phyloP scores from a whole-genome alignment of 2,113 vertebrate genomes.

The Xyliphius kryptos region DNA sequence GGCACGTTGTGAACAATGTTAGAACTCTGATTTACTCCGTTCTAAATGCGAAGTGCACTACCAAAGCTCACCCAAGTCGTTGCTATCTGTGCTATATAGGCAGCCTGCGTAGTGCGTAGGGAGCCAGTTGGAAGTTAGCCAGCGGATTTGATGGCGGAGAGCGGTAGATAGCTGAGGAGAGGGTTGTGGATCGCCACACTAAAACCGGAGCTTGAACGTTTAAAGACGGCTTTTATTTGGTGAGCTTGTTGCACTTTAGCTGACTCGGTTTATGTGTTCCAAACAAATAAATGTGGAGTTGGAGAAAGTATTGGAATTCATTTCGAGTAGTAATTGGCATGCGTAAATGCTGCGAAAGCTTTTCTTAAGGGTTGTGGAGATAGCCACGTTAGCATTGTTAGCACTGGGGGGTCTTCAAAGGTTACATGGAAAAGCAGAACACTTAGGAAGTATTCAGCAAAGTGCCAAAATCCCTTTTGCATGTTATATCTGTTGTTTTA shows the following conservation, averaged over 20 bases:
- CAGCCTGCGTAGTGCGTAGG: background rate
- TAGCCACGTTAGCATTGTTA: slow-evolving; percentile 1
- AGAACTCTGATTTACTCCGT: background rate
- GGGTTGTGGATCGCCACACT: background rate
- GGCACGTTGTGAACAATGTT: background rate
- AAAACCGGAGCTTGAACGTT: background rate
- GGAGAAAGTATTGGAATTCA: too few relatives aligned
- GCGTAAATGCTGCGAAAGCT: background rate
- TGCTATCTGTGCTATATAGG: background rate
- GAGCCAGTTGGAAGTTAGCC: background rate
- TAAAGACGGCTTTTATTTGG: background rate
- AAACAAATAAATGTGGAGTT: too few relatives aligned
- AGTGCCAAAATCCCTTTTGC: background rate
- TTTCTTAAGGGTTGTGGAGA: background rate
- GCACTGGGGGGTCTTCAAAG: background rate
- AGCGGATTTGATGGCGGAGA: slow-evolving; percentile 1
- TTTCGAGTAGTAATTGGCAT: background rate
- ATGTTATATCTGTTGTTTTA: background rate
- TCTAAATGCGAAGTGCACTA: background rate
- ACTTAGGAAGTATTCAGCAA: background rate
- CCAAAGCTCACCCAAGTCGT: background rate
- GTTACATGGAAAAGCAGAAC: background rate
- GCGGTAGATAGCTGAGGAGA: slow-evolving; percentile 1
- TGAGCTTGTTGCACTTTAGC: background rate
- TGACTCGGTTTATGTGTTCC: too few relatives aligned